Base-by-base conservation (phyloP, 1,140 invertebrate genomes). In the Calliphora vicina region DNA sequence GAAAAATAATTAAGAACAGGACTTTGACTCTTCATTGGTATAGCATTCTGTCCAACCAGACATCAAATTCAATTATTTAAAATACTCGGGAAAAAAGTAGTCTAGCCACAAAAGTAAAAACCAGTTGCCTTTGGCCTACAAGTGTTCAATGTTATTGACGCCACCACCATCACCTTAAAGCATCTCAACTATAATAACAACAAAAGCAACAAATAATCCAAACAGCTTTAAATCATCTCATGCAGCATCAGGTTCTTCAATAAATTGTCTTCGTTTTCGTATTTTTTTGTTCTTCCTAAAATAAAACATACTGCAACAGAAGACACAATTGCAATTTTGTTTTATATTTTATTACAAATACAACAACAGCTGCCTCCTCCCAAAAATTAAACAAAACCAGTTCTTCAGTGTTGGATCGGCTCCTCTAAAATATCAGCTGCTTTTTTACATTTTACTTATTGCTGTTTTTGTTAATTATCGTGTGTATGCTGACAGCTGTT, bases 51-150 rank as follows among this genome's bases (percentile, higher is more conserved):
- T 50, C 26, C 72, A 13, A n/a, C 72, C 72, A 74, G 72, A 74
- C 72, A 35, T 17, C 17, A 50, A 10, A 50, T 35, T 35, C 35
- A 35, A 35, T 35, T 35, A 35, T 76, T n/a, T 3, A 76, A 35
- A 29, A 20, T 15, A 35, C 17, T 6, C 3, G 17, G 17, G n/a
- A 76, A 35, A n/a, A 76, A 42, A 73, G 72, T 17, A 12, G 72
- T 73, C 72, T 76, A 6, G 50, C 73, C 29, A 76, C 27, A n/a
- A 25, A 76, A 76, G 2, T 12, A 45, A 43, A 78, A 78, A 78
- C 74, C 74, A 78, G 74, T 78, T 78, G 74, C 74, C 73, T 78
- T 78, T 78, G 74, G 74, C 74, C 74, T 78, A 78, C 74, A 78
- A 78, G 35, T 78, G 74, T 78, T 78, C 74, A 23, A 23, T 43